Evolutionary conservation across 2,888 invertebrate species (phyloP), one percentile per base, ranked within the genome.

Genomic region (Coenonympha arcania): DNA sequence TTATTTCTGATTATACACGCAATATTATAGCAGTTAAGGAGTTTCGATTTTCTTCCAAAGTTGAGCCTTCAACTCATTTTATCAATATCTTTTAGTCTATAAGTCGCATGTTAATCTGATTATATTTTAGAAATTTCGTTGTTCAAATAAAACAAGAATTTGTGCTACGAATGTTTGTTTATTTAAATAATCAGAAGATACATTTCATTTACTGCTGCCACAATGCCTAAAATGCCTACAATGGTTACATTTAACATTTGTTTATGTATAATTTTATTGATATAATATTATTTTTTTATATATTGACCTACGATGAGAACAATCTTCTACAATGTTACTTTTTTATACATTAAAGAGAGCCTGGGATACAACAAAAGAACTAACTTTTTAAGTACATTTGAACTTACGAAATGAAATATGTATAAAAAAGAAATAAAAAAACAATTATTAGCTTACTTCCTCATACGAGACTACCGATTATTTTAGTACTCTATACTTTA

Each of bases 151-250:
- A 75, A 76, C 64, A 60, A 52, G 26, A 50, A 52, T 56, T 39
- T 65, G 66, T 70, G 73, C 76, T 78, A 71, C 68, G 67, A 70
- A 67, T 65, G 64, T 65, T n/a, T 64, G 54, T 78, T 74, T 76
- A 71, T 69, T 75, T 52, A 40, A 26, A 40, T 51, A 57, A 67
- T 60, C 65, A 57, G 66, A 65, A 64, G 58, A 61, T 67, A 71
- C 46, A 46, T 41, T 33, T 43, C 19, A 37, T 37, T 49, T 34
- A 15, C 46, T 46, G 39, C 37, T 19, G 19, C 36, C 37, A n/a
- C n/a, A n/a, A n/a, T n/a, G n/a, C n/a, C n/a, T n/a, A n/a, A n/a
- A n/a, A n/a, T n/a, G n/a, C n/a, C n/a, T n/a, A n/a, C n/a, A n/a
- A n/a, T n/a, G n/a, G n/a, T n/a, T n/a, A n/a, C n/a, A n/a, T 39